These are phyloP conservation scores for Escarpia spicata DNA, from an alignment of 2,888 invertebrate species.

Conservation along the genomic window DNA sequence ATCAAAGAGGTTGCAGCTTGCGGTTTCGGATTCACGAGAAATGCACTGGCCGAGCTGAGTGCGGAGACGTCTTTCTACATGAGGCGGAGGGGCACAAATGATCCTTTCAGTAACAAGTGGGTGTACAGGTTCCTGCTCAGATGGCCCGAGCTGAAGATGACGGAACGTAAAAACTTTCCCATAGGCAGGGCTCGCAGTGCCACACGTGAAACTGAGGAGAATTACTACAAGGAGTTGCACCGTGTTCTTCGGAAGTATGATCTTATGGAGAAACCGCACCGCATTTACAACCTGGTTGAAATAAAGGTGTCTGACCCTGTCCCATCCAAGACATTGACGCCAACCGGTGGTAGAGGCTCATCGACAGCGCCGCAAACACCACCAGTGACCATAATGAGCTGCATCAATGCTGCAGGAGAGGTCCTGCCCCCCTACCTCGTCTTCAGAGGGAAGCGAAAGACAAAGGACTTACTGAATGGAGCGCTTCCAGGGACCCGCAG, in stretches of 20 bases:
- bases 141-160: constrained; percentile 5
- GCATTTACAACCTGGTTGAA: background rate
- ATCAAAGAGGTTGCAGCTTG: background rate
- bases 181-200: background rate
- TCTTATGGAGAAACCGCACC: background rate
- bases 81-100: background rate
- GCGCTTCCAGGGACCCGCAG: background rate
- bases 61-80: background rate
- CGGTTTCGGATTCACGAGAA: background rate
- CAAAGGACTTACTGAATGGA: background rate
- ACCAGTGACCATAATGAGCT: background rate
- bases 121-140: background rate
- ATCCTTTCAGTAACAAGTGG: background rate
- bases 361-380: background rate
- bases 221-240: background rate
- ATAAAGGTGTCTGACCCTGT: background rate
- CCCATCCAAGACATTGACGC: no score
- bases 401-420: background rate
- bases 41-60: background rate
- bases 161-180: background rate
- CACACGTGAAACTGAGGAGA: background rate
- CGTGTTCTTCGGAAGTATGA: background rate
- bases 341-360: background rate
- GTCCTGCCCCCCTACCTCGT: background rate
- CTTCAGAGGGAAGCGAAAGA: constrained; percentile 6